These are phyloP conservation scores for Gopherus evgoodei DNA, from an alignment of 2,113 vertebrate genomes.

Conservation along the genomic window DNA sequence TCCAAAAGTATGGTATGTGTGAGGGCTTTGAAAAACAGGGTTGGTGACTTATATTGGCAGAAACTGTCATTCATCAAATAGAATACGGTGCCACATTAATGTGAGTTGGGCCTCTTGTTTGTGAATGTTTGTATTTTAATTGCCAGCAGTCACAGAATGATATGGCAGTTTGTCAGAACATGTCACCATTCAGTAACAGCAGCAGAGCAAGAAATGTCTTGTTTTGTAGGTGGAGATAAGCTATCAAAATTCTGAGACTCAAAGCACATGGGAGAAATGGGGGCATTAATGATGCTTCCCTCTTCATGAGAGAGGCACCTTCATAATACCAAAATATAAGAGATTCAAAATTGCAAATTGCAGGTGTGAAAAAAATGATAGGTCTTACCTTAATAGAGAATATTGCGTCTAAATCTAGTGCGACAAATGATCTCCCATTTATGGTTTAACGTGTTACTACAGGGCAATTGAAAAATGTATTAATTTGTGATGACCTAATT, in stretches of 20 bases:
- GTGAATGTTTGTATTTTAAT: neutral
- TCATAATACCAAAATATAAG: neutral
- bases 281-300: neutral
- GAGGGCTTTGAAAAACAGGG: neutral
- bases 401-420: neutral
- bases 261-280: neutral
- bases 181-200: neutral
- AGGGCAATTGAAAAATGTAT: neutral
- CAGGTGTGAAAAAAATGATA: neutral
- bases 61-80: neutral
- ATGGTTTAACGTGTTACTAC: neutral
- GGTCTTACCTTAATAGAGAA: neutral
- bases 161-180: neutral
- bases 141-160: neutral
- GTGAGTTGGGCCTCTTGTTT: neutral
- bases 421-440: neutral
- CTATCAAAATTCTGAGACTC: neutral
- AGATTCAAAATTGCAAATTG: accelerated
- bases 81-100: neutral
- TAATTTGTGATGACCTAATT: neutral
- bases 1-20: neutral
- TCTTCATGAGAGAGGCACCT: neutral
- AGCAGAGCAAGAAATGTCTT: neutral
- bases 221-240: neutral
- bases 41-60: neutral